A percentile compares a stretch with the other conserved stretches of the same genome.
Conservation (phyloP, 2,797 vertebrate genomes). For the Tragelaphus oryx region DNA sequence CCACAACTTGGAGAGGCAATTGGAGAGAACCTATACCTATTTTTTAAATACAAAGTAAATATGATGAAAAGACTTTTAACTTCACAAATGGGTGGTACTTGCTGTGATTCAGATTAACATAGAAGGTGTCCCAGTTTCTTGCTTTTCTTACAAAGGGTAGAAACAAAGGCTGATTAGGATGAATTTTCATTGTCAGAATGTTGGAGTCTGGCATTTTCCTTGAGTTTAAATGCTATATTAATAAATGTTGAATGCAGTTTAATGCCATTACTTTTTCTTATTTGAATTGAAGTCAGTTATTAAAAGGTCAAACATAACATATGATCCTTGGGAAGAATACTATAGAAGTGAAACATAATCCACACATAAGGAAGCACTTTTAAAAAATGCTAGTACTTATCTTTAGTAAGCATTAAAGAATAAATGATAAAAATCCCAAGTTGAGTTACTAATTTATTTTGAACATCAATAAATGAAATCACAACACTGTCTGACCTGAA, state of each 20-base stretch:
- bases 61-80: background rate
- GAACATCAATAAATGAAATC: conserved; percentile 26
- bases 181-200: conserved; percentile 41
- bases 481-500: background rate
- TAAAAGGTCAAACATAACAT: conserved; percentile 57
- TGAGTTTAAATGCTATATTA: conserved; percentile 52
- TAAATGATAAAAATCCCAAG: background rate
- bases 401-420: background rate
- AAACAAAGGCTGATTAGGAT: conserved; percentile 20
- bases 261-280: conserved; percentile 58
- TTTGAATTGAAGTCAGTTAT: conserved; percentile 48
- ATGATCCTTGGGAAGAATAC: background rate
- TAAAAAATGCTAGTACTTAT: background rate
- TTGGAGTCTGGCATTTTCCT: conserved; percentile 48
- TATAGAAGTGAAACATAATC: background rate
- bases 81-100: background rate
- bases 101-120: background rate
- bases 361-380: background rate
- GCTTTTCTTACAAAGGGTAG: conserved; percentile 27
- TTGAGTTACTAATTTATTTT: conserved; percentile 14
- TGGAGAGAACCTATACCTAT: background rate
- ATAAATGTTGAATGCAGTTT: conserved; percentile 27
- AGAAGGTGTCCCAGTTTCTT: background rate
- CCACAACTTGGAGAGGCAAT: background rate
- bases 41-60: background rate